Evolutionary conservation across 2,797 vertebrate species (phyloP).

Genomic region (Chromis chromis): DNA sequence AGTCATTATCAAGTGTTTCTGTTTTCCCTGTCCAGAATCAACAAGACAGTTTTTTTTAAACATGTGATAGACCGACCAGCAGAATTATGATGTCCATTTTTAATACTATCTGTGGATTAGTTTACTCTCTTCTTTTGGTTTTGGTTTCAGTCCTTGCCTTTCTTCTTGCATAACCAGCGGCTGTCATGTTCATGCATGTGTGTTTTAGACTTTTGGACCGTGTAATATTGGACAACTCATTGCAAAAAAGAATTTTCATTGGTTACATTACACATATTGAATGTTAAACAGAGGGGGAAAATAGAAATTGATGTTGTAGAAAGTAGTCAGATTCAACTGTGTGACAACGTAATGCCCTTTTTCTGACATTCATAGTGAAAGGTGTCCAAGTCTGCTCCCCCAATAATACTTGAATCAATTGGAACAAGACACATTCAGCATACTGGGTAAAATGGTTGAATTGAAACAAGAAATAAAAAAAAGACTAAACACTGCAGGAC

Average conservation of each 20-base stretch:
- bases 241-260: constrained; percentile 37
- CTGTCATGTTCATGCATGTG: constrained; percentile 29
- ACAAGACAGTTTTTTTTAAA: constrained; percentile 17
- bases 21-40: constrained; percentile 35
- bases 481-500: constrained; percentile 71
- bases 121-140: constrained; percentile 34
- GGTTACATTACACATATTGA: constrained; percentile 30
- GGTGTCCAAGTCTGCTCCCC: constrained; percentile 39
- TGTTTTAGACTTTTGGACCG: constrained; percentile 30
- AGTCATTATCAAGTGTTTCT: constrained; percentile 41
- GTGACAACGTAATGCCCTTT: constrained; percentile 74
- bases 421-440: constrained; percentile 71
- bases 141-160: constrained; percentile 23
- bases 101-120: constrained; percentile 41
- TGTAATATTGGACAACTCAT: constrained; percentile 25
- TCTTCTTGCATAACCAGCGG: constrained; percentile 17
- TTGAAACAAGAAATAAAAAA: constrained; percentile 55
- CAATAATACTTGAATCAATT: constrained; percentile 63
- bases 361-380: constrained; percentile 63
- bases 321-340: constrained; percentile 46
- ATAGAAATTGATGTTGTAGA: constrained; percentile 18
- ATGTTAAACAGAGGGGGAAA: constrained; percentile 27
- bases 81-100: constrained; percentile 35
- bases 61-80: constrained; percentile 40
- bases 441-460: constrained; percentile 75